Evolutionary conservation across 64 coral and sea anemone species (phyloP).

Genomic region (Hydrozoanthus tunicans): DNA sequence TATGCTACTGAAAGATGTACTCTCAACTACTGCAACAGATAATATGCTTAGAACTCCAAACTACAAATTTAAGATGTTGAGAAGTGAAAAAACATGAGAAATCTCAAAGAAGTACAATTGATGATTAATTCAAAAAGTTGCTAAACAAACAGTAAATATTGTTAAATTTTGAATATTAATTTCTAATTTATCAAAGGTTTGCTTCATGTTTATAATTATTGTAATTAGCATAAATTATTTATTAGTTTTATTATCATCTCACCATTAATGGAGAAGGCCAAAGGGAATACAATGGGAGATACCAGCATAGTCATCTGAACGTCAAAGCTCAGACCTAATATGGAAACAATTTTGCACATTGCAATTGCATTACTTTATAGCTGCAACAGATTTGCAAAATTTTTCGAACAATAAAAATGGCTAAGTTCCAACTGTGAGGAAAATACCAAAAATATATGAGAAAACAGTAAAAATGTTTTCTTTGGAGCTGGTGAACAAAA

Average conservation of each 20-base stretch:
- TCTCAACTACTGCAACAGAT: no score
- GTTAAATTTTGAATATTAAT: no score
- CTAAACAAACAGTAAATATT: no score
- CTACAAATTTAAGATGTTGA: no score
- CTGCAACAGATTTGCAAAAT: not conserved
- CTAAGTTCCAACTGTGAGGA: not conserved
- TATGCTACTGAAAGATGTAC: no score
- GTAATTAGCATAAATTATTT: not conserved
- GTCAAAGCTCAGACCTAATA: conserved; percentile 81
- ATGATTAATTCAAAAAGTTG: no score
- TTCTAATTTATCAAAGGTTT: no score
- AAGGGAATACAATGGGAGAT: conserved; percentile 93
- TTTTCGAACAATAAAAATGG: not conserved
- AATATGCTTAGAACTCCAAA: no score
- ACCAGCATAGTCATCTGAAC: conserved; percentile 97
- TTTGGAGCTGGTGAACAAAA: no score
- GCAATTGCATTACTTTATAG: not conserved
- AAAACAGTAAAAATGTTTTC: not conserved
- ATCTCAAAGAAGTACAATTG: no score
- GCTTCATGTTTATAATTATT: no score
- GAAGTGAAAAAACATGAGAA: no score
- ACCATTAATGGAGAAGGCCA: conserved; percentile 99
- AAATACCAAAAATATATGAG: not conserved
- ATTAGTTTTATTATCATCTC: conserved; percentile 3
- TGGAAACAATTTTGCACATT: not conserved